Evolutionary conservation across 2,797 vertebrate species (phyloP).

Genomic region (Pelodytes ibericus): DNA sequence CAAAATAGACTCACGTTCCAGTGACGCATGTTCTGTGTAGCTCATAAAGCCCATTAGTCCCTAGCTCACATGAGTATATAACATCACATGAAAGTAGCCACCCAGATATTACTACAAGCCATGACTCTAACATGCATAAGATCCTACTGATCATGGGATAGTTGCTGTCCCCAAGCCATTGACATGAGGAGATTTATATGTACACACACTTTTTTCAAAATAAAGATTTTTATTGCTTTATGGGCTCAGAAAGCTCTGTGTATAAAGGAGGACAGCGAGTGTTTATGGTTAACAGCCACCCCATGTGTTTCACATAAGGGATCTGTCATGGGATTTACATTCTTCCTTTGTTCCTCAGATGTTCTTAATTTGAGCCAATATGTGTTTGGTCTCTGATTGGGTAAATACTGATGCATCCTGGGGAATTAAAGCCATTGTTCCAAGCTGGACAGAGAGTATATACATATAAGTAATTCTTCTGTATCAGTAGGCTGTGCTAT

Average conservation of each 20-base stretch:
- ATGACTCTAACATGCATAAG: too few species aligned
- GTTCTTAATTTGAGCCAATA: conserved; percentile 37
- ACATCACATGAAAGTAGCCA: too few species aligned
- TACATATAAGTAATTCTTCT: neutral
- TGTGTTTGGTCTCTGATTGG: conserved; percentile 24
- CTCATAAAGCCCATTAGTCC: too few species aligned
- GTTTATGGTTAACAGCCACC: conserved; percentile 22
- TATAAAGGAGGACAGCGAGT: conserved; percentile 14
- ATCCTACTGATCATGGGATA: too few species aligned
- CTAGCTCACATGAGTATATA: too few species aligned
- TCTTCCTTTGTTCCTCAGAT: conserved; percentile 44
- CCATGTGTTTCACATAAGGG: conserved; percentile 46
- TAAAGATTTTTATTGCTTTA: conserved; percentile 14
- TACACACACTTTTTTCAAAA: conserved; percentile 12
- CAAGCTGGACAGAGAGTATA: neutral
- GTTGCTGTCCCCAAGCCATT: neutral
- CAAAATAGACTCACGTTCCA: too few species aligned
- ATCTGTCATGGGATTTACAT: conserved; percentile 35
- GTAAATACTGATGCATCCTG: conserved; percentile 10
- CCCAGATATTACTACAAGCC: too few species aligned
- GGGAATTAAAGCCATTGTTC: conserved; percentile 19
- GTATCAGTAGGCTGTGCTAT: too few species aligned
- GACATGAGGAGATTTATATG: conserved; percentile 17
- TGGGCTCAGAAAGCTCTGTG: conserved; percentile 3
- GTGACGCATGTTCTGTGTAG: too few species aligned